These are phyloP conservation scores for Holcopasites calliopsidis DNA, from an alignment of 1,140 invertebrate species.

Conservation along the genomic window DNA sequence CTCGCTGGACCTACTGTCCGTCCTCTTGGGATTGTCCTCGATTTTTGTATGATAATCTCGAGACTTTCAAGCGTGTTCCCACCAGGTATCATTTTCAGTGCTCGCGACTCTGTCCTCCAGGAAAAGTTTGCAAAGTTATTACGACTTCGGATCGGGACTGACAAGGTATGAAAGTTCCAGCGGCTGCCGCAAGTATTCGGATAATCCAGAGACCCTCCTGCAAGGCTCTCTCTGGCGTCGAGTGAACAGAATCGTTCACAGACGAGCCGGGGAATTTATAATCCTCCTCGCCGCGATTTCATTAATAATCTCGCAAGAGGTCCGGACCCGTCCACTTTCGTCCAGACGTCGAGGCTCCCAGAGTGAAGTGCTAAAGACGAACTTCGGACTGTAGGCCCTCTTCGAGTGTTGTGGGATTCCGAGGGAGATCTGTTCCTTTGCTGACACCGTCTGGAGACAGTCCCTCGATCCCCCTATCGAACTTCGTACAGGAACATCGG, in stretches of 20 bases:
- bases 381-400: conserved; percentile 9
- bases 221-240: not conserved
- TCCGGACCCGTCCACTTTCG: no score
- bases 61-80: no score
- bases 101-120: no score
- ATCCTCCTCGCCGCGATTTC: not conserved
- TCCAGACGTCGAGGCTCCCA: no score
- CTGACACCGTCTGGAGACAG: no score
- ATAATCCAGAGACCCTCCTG: not conserved
- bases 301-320: not conserved
- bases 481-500: not conserved
- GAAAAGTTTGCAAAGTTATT: not conserved
- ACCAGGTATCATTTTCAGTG: no score
- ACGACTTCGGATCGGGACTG: not conserved
- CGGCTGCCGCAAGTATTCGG: not conserved
- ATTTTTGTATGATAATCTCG: no score
- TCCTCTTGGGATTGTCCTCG: no score
- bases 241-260: not conserved
- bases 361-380: not conserved
- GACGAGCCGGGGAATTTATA: not conserved
- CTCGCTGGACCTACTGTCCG: no score
- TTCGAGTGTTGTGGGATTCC: no score
- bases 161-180: not conserved
- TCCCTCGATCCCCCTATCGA: not conserved
- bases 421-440: no score